Base-by-base conservation (phyloP, 2,888 invertebrate genomes). In the Scrobipalpa atriplicella region DNA sequence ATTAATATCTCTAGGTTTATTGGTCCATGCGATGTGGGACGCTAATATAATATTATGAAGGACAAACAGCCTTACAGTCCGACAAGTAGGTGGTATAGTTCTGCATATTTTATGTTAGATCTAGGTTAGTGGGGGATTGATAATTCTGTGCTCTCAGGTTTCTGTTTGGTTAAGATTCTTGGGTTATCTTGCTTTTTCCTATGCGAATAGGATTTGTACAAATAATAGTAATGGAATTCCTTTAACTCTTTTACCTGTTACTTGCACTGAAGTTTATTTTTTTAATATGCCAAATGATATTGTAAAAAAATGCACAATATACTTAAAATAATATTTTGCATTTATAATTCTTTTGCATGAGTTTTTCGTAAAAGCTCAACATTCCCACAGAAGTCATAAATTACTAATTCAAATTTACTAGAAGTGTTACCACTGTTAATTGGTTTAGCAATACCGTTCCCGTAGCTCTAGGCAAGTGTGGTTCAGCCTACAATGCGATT, bases 391-490 rank as follows among this genome's bases (percentile, higher is more conserved):
- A 54, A 54, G 10, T 2, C 54, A 19, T 54, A 54, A 54, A 54
- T 54, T 10, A 54, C 18, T 21, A 21, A 54, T 54, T 21, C 72
- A 73, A 68, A 76, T 75, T n/a, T 76, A 77, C 73, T 70, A 67
- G 73, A 74, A 72, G 75, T 47, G 47, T 43, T 13, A 43, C 47
- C 47, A 47, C 47, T 75, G 75, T 73, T 73, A 77, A 78, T 73
- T 75, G 75, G 75, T 63, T 29, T 47, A 18, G 43, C 60, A 41
- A 39, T 52, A 54, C 11, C 39, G 41, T 9, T 36, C 38, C 61
- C 11, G 39, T 38, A 8, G 29, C 29, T 38, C n/a, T n/a, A 19
- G 36, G 13, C 19, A n/a, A n/a, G 21, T 29, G 19, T 19, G 60
- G 39, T 13, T 38, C 38, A 62, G 63, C 65, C 60, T 69, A 67